A percentile compares a stretch with the other conserved stretches of the same genome.
These are phyloP conservation scores for Lysandra coridon DNA, from an alignment of 2,888 invertebrate genomes.

Conservation along the genomic window DNA sequence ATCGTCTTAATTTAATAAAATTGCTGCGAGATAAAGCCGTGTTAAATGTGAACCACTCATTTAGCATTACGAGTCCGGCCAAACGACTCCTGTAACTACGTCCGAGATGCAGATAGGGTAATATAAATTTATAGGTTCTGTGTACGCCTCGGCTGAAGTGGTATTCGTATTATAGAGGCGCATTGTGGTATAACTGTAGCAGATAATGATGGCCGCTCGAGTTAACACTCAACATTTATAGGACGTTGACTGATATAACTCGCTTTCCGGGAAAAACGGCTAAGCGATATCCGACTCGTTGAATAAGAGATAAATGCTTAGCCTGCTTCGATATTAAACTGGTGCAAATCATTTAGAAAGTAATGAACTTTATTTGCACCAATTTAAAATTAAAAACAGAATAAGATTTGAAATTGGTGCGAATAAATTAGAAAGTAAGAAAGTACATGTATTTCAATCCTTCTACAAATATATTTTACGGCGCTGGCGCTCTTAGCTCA, in stretches of 20 bases:
- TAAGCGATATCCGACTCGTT: neutral
- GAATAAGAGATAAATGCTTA: neutral
- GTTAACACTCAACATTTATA: slow-evolving; percentile 11
- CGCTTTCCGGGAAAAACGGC: neutral
- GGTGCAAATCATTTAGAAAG: neutral
- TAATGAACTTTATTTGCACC: neutral
- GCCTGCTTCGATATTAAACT: neutral
- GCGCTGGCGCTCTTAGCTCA: too few species aligned
- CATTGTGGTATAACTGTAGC: slow-evolving; percentile 19
- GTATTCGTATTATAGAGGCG: slow-evolving; percentile 23
- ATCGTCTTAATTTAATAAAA: slow-evolving; percentile 16
- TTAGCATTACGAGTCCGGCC: slow-evolving; percentile 22
- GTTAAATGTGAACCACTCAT: slow-evolving; percentile 20
- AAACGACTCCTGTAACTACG: slow-evolving; percentile 16
- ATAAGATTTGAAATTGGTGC: too few species aligned
- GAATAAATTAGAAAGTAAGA: too few species aligned
- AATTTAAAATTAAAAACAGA: neutral
- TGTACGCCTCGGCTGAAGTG: slow-evolving; percentile 14
- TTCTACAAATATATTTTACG: too few species aligned
- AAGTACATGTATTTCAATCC: too few species aligned
- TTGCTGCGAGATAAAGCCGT: neutral
- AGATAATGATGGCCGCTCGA: slow-evolving; percentile 17
- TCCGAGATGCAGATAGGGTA: slow-evolving; percentile 25
- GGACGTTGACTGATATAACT: slow-evolving; percentile 16
- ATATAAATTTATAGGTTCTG: slow-evolving; percentile 30